Base-by-base conservation (phyloP, 64 coral and sea anemone species). In the Actinia tenebrosa region DNA sequence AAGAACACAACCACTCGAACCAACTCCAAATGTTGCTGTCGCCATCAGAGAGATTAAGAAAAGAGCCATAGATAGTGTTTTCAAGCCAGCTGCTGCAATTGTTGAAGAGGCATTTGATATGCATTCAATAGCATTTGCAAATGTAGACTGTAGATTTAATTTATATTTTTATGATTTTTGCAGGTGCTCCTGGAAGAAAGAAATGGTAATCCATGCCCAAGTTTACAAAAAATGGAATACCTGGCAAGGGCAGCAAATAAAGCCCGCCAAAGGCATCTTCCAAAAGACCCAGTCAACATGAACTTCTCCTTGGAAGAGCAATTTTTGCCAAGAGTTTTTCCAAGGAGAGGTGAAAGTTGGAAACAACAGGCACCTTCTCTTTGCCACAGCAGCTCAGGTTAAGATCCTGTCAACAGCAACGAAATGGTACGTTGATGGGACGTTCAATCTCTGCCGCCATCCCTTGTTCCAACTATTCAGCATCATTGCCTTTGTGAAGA, bases 171-270 rank as follows among this genome's bases (percentile, higher is more conserved):
- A 7, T 19, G 5, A 7, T n/a, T 7, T 66, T 66, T 0, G 3
- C n/a, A 89, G 26, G 80, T 89, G 18, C 60, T 69, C 11, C 20
- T 89, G n/a, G 89, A 84, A 84, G 63, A 85, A 47, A 14, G 85
- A 15, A 37, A 53, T 11, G 82, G 58, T 1, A 44, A 23, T 4
- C 62, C 64, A 25, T 84, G 81, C 42, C 63, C 83, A 8, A 26
- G 45, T 80, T 42, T 90, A 3, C 83, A 83, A 0, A 90, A 75
- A 58, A 45, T 69, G 0, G 64, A 61, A 26, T 58, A 84, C 60
- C 23, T 90, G 1, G 88, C 88, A 5, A 23, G 88, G 50, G 44
- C 10, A 14, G 87, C 87, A 42, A 83, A 89, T 72, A 14, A 77
- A 53, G 26, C 17, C 27, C 26, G 83, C 10, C 89, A 90, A 43